Base-by-base conservation (phyloP, 2,113 vertebrate genomes). In the Trematomus loennbergii region DNA sequence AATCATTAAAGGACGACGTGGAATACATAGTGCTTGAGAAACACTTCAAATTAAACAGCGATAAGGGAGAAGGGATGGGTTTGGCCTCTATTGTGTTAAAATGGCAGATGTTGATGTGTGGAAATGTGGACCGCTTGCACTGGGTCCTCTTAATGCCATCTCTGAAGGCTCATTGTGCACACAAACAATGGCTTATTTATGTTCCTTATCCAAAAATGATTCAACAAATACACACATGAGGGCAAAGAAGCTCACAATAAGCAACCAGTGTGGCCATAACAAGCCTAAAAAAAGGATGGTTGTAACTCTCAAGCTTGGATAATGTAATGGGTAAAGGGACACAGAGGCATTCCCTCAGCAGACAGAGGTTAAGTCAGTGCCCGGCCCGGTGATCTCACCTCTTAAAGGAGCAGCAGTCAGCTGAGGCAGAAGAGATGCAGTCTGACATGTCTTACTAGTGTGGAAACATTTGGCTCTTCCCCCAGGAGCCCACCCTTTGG, bases 1-100 rank as follows among this genome's bases (percentile, higher is more conserved):
- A 97, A 97, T 97, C 96, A 96, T 95, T 95, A 96, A 94, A 95
- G 83, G 85, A 93, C 92, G 92, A 93, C 36, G 73, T 87, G 90
- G 91, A 95, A 95, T 89, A 91, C 90, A 93, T 90, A 90, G 88
- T 81, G 90, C 75, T 79, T 60, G 88, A 94, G 91, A 95, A 40
- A 93, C 84, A 79, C 86, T 90, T 93, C 83, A 92, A 93, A 95
- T 94, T 92, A 94, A 94, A 92, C 89, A 86, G 79, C 68, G 77
- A 84, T 81, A 65, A 84, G 79, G 72, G 77, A 79, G 72, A 80
- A 64, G 55, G 63, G 87, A 77, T 62, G 84, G 67, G 40, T 70
- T 46, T 75, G 78, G 79, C 75, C 68, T 86, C 72, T 82, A 79
- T 82, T 90, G 90, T 81, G 74, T 79, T 81, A 76, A 78, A 33